Conservation (phyloP, 2,888 invertebrate species). For the Epiblema foenella region DNA sequence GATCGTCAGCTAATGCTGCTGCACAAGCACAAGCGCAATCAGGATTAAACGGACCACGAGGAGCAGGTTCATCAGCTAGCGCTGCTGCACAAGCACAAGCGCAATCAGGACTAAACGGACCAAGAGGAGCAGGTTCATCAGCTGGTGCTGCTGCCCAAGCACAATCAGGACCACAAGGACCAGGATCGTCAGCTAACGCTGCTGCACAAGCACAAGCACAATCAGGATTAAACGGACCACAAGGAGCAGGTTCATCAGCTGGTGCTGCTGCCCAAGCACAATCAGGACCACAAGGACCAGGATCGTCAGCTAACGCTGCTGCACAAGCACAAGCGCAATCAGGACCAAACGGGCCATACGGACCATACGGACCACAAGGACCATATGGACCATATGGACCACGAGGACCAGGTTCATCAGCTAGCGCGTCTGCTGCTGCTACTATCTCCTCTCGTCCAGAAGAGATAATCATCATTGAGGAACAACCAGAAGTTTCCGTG, state of each 20-base stretch:
- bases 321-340: too few relatives aligned
- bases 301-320: background rate
- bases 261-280: background rate
- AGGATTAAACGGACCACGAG: background rate
- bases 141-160: constrained; percentile 4
- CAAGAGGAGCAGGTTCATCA: background rate
- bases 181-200: constrained; percentile 5
- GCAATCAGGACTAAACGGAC: too few relatives aligned
- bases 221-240: background rate
- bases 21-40: too few relatives aligned
- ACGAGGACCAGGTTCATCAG: too few relatives aligned
- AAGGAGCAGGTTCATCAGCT: constrained; percentile 2
- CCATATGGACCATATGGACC: too few relatives aligned
- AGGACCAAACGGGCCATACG: constrained; percentile 32
- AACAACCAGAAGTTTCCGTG: constrained; percentile 11
- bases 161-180: background rate
- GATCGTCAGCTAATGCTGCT: too few relatives aligned
- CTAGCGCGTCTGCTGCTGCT: too few relatives aligned
- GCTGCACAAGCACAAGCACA: background rate
- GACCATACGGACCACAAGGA: background rate
- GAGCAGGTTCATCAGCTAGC: background rate
- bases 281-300: constrained; percentile 13
- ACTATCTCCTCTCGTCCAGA: background rate
- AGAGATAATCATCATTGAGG: constrained; percentile 7
- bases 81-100: too few relatives aligned